phyloP scores from a whole-genome alignment of 2,888 invertebrate species.

The Gandaritis pyraliata region DNA sequence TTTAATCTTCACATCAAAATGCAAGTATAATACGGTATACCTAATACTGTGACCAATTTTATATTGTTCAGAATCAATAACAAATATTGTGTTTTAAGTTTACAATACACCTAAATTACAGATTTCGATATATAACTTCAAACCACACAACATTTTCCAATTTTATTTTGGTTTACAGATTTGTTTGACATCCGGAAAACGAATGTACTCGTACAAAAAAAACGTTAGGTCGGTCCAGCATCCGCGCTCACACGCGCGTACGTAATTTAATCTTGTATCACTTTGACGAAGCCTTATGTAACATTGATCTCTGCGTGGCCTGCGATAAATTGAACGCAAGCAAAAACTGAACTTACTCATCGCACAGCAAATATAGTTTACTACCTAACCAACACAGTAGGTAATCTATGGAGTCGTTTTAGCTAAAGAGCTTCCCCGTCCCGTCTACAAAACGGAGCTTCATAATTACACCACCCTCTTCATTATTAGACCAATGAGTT shows the following conservation, averaged over 20 bases:
- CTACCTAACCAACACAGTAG: slow-evolving; percentile 22
- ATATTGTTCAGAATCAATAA: no score
- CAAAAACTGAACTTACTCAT: slow-evolving; percentile 19
- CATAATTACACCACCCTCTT: slow-evolving; percentile 69
- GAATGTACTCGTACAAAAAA: slow-evolving; percentile 57
- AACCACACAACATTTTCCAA: slow-evolving; percentile 62
- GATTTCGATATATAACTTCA: slow-evolving; percentile 50
- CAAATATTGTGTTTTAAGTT: background rate
- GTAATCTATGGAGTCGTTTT: slow-evolving; percentile 21
- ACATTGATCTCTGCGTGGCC: slow-evolving; percentile 48
- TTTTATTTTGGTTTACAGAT: slow-evolving; percentile 73
- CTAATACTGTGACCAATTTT: no score
- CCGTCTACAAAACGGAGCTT: slow-evolving; percentile 59
- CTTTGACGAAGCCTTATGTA: slow-evolving; percentile 68
- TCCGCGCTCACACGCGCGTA: slow-evolving; percentile 55
- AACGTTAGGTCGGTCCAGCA: slow-evolving; percentile 51
- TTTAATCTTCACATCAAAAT: no score
- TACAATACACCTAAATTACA: slow-evolving; percentile 1
- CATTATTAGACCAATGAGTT: slow-evolving; percentile 81
- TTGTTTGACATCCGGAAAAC: slow-evolving; percentile 74
- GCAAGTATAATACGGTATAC: no score
- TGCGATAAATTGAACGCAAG: slow-evolving; percentile 49
- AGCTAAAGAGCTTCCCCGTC: slow-evolving; percentile 37
- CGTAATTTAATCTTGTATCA: slow-evolving; percentile 75
- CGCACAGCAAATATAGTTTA: slow-evolving; percentile 11